Base-by-base conservation (phyloP, 2,797 vertebrate species). In the Artibeus lituratus region DNA sequence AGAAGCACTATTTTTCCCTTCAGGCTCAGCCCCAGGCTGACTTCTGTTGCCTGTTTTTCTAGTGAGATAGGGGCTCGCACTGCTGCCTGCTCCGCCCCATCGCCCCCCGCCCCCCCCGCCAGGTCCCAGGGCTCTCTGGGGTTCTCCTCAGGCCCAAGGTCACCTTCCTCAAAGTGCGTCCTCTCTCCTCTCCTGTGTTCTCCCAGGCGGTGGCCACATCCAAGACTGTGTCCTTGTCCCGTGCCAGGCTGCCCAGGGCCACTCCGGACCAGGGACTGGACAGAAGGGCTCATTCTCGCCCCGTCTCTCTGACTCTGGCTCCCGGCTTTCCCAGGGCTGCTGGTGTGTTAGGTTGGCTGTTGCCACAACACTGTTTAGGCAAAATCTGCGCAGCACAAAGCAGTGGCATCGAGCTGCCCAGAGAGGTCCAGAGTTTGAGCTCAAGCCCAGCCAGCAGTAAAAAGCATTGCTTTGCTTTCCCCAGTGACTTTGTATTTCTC, bases 331-430 rank as follows among this genome's bases (percentile, higher is more conserved):
- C 49, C 21, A 32, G 24, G 10, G 21, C 65, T 72, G 76, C 59
- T 24, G 10, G 37, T 16, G 2, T 14, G 3, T 6, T 6, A 7
- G 22, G 32, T 6, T 39, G 29, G 47, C 59, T 53, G 0, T n/a
- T 15, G 32, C 57, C 37, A 0, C 0, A 15, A 96, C 26, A 10
- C 53, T 78, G 32, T 42, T n/a, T 78, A 84, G 32, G 29, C 42
- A 26, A 69, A 4, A 32, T 29, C 76, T 73, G 32, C n/a, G 49
- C 7, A 39, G 90, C 44, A 65, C 49, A 74, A 72, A 82, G 47
- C 7, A 1, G 2, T 47, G 62, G 51, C 37, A 4, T 55, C n/a
- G 18, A 18, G 29, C n/a, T 55, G 39, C 69, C n/a, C 22, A 16
- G 73, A 59, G 26, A 83, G 21, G 26, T 65, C 72, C 51, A 11